Base-by-base conservation (phyloP, 1,140 invertebrate genomes). In the Pseudomyrmex sp. region DNA sequence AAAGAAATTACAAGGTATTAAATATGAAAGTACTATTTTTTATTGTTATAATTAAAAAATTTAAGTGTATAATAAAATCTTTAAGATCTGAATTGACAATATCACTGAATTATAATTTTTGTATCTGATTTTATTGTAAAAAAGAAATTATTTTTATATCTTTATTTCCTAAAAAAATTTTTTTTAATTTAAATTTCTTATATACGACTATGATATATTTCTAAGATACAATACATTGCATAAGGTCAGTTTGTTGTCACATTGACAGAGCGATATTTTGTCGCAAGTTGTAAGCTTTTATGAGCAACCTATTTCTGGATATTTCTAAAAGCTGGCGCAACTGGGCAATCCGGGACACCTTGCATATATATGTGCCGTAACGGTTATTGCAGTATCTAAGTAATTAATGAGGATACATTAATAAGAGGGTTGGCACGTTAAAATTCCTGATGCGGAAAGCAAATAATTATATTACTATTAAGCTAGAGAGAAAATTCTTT, bases 281-380 rank as follows among this genome's bases (percentile, higher is more conserved):
- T 82, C 4, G 69, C 58, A 26, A 35, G 48, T 46, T 4, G 70
- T 12, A 59, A 80, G 76, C 54, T 72, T 80, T 80, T 80, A 70
- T 46, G 70, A 62, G 79, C 70, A 82, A 52, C 72, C 70, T 74
- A 75, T 82, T 82, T 82, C 26, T 62, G 79, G 79, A 18, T 75
- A 58, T 80, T 72, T 72, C 76, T 69, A 4, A 80, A 80, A 80
- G 76, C 54, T 46, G 76, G 48, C 66, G 44, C 66, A 80, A 80
- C 76, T 80, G 66, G 66, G 66, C 56, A 72, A 80, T 80, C 76
- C 76, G 66, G 76, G 54, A 72, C 66, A 80, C 23, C 66, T 77
- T 68, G 46, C 65, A 80, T 1, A 80, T 59, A 80, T 54, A 61
- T 72, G 35, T 35, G 23, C 44, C 54, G 44, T 80, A 80, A 80